phyloP scores from a whole-genome alignment of 92 coral and sea anemone species.

The Galaxea fascicularis region DNA sequence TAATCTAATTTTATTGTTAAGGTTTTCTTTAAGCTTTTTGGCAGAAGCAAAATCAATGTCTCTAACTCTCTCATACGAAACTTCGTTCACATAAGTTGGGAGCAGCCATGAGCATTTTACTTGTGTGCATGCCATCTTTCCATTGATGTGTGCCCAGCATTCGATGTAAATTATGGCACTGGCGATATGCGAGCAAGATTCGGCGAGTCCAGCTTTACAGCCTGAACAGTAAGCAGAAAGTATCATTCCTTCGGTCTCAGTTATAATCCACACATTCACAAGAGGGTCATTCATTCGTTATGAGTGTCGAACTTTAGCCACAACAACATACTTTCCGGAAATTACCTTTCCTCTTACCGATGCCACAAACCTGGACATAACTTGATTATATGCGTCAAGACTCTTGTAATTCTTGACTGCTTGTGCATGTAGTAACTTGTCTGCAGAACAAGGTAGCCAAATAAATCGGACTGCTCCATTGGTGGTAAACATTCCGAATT shows the following conservation, averaged over 20 bases:
- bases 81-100: background rate
- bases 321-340: constrained; percentile 25
- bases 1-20: background rate
- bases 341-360: background rate
- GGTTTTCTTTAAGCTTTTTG: too few relatives aligned
- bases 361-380: constrained; percentile 22
- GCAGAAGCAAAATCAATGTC: constrained; percentile 26
- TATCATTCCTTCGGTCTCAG: background rate
- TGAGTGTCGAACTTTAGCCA: constrained; percentile 7
- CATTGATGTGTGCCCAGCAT: background rate
- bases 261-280: constrained; percentile 19
- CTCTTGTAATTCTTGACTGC: constrained; percentile 26
- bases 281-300: constrained; percentile 15
- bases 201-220: background rate
- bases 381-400: constrained; percentile 35
- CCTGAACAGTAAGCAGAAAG: constrained; percentile 1
- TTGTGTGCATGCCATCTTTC: background rate
- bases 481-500: constrained; percentile 5
- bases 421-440: constrained; percentile 26
- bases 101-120: constrained; percentile 30
- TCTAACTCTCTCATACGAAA: constrained; percentile 3
- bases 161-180: constrained; percentile 14
- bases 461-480: constrained; percentile 25
- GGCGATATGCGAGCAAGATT: constrained; percentile 26
- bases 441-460: constrained; percentile 7